phyloP scores from a whole-genome alignment of 1,140 invertebrate species.

The Pogonus chalceus region DNA sequence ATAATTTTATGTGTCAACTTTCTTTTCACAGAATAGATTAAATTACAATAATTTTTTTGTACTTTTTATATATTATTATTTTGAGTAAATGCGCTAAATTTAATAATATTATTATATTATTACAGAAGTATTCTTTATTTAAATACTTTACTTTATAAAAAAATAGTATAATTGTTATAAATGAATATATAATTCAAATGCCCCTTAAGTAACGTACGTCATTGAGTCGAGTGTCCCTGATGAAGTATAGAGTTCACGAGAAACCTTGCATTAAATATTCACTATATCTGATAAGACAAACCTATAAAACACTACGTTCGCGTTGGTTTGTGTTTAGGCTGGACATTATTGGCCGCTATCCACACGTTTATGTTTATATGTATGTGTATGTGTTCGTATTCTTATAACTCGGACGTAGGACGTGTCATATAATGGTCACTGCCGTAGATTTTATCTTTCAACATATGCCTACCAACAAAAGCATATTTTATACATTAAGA shows the following conservation, averaged over 20 bases:
- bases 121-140: not conserved
- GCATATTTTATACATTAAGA: slow-evolving; percentile 6
- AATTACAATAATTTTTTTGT: not conserved
- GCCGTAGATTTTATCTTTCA: not conserved
- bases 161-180: not conserved
- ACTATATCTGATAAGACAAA: slow-evolving; percentile 6
- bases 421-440: not conserved
- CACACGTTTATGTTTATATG: not conserved
- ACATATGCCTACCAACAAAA: slow-evolving; percentile 5
- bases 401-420: too few relatives aligned
- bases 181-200: too few relatives aligned
- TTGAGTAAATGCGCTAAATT: not conserved
- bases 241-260: slow-evolving; percentile 1
- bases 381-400: not conserved
- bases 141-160: not conserved
- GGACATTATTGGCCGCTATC: not conserved
- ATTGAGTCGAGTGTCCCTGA: not conserved
- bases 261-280: slow-evolving; percentile 7
- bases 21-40: too few relatives aligned
- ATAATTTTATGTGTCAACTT: too few relatives aligned
- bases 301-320: not conserved
- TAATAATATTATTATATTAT: not conserved
- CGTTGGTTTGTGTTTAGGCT: not conserved
- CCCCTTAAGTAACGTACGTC: not conserved
- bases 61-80: not conserved